Conservation (phyloP, 1,140 invertebrate species). For the Zaprionus tsacasi region DNA sequence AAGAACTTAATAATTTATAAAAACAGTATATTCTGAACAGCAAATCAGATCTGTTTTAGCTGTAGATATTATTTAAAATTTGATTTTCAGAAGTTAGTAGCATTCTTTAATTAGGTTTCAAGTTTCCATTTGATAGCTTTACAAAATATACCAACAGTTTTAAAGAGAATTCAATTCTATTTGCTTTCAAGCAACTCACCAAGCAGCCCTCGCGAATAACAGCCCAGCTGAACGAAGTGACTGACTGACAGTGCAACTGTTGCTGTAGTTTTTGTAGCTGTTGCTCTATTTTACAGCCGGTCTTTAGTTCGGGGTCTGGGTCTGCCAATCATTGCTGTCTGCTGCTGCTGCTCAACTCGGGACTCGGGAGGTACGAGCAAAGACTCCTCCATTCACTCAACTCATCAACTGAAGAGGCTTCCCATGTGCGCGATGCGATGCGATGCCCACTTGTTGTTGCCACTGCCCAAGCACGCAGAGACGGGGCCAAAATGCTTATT, state of each 20-base stretch:
- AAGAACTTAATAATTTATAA: too few species aligned
- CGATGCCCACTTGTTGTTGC: slow-evolving; percentile 62
- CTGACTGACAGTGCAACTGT: slow-evolving; percentile 44
- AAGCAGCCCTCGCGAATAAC: slow-evolving; percentile 43
- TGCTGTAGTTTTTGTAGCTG: slow-evolving; percentile 30
- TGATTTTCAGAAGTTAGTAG: too few species aligned
- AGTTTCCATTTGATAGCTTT: too few species aligned
- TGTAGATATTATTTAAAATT: too few species aligned
- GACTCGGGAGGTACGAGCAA: background rate
- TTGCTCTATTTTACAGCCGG: slow-evolving; percentile 75
- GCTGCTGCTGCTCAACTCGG: slow-evolving; percentile 69
- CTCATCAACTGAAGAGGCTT: slow-evolving; percentile 67
- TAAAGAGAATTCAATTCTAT: too few species aligned
- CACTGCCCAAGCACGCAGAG: slow-evolving; percentile 15
- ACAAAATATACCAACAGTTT: too few species aligned
- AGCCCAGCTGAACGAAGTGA: slow-evolving; percentile 51
- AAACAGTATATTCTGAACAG: too few species aligned
- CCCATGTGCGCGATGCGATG: slow-evolving; percentile 12
- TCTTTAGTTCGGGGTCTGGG: slow-evolving; percentile 41
- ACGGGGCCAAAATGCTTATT: slow-evolving; percentile 68
- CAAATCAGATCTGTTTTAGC: too few species aligned
- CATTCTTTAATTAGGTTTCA: too few species aligned
- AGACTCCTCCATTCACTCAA: slow-evolving; percentile 68
- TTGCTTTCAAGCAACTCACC: background rate
- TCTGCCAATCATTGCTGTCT: slow-evolving; percentile 68